Conservation (phyloP, 2,888 invertebrate genomes). For the Nymphalis polychloros region DNA sequence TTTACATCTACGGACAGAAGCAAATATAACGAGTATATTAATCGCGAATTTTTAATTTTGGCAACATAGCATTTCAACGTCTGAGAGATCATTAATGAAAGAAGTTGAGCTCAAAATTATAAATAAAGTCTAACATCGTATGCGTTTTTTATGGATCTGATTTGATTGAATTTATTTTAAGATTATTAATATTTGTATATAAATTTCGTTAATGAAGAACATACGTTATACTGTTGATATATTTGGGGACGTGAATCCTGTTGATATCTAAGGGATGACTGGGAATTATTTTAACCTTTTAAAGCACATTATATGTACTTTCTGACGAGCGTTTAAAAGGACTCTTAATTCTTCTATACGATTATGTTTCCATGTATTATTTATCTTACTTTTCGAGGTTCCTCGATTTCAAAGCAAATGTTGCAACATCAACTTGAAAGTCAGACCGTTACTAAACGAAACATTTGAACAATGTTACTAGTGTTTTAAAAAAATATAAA, state of each 20-base stretch:
- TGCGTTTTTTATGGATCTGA: not conserved
- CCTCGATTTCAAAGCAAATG: too few species aligned
- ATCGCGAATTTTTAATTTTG: not conserved
- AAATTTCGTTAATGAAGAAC: not conserved
- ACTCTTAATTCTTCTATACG: not conserved
- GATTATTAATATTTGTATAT: slow-evolving; percentile 6
- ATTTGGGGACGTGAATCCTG: not conserved
- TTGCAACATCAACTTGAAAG: too few species aligned
- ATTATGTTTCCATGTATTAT: too few species aligned
- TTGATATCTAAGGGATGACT: not conserved
- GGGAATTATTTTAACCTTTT: slow-evolving; percentile 1
- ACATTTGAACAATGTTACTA: too few species aligned
- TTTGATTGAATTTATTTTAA: slow-evolving; percentile 1
- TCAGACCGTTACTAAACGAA: too few species aligned
- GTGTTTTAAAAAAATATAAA: too few species aligned
- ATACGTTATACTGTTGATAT: not conserved
- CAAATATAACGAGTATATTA: too few species aligned
- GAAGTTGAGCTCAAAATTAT: slow-evolving; percentile 8
- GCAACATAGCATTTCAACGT: not conserved
- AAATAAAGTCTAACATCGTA: slow-evolving; percentile 3
- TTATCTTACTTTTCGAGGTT: too few species aligned
- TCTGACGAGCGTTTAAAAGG: not conserved
- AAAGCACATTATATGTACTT: slow-evolving; percentile 4
- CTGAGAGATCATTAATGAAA: too few species aligned
- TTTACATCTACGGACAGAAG: too few species aligned